phyloP scores from a whole-genome alignment of 1,140 invertebrate species.

The Littorina saxatilis region DNA sequence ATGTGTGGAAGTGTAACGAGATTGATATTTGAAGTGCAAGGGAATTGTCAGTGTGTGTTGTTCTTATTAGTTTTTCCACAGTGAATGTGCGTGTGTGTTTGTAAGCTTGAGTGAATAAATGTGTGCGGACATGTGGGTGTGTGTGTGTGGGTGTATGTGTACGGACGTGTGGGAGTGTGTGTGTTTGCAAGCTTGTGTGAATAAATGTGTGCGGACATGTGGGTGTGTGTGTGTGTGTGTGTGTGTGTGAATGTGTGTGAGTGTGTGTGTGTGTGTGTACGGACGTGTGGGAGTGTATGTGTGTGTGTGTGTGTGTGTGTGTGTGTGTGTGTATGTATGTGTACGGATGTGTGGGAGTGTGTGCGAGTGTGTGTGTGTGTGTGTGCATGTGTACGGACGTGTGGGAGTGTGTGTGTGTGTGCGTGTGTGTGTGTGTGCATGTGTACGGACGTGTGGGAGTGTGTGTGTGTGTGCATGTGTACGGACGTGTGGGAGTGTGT shows the following conservation, averaged over 20 bases:
- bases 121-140: not conserved
- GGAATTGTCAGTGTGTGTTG: not conserved
- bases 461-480: not conserved
- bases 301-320: not conserved
- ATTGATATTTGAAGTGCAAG: not conserved
- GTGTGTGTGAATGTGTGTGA: not conserved
- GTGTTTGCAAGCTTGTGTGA: constrained; percentile 7
- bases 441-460: too few relatives aligned
- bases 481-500: not conserved
- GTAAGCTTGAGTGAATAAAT: not conserved
- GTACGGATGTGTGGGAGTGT: not conserved
- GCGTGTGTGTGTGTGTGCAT: not conserved
- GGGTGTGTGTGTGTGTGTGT: not conserved
- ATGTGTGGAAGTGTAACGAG: not conserved
- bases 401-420: not conserved
- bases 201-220: not conserved
- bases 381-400: too few relatives aligned
- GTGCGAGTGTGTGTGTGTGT: not conserved
- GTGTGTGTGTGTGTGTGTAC: not conserved
- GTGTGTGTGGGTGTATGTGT: not conserved
- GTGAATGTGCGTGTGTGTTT: constrained; percentile 3
- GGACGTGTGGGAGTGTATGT: not conserved
- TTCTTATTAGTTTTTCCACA: not conserved
- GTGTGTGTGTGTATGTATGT: not conserved
- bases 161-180: not conserved